Evolutionary conservation across 2,113 vertebrate species (phyloP).

Genomic region (Spheniscus mendiculus): DNA sequence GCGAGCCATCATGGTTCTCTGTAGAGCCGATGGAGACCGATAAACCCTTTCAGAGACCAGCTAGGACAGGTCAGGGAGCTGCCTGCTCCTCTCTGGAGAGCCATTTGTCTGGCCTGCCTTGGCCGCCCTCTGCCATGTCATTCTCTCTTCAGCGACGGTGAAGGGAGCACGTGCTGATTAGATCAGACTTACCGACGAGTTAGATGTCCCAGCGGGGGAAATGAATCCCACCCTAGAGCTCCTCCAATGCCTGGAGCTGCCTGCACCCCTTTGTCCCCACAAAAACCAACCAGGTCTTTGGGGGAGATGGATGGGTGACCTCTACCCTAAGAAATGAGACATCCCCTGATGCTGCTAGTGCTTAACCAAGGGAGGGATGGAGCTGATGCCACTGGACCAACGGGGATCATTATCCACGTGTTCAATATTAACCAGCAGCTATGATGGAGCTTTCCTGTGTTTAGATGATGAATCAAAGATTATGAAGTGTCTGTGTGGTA

Average conservation of each 20-base stretch:
- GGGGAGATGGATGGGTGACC: not conserved
- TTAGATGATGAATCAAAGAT: not conserved
- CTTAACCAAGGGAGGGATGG: not conserved
- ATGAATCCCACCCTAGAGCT: not conserved
- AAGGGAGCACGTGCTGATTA: not conserved
- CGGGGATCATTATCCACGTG: rapidly evolving
- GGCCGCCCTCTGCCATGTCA: rapidly evolving
- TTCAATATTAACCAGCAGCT: not conserved
- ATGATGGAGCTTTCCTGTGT: not conserved
- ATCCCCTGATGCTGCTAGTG: not conserved
- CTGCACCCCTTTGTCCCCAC: not conserved
- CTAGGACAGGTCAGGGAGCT: not conserved
- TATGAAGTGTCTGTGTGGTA: not conserved
- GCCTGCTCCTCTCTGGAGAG: not conserved
- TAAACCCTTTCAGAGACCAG: not conserved
- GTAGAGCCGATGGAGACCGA: not conserved
- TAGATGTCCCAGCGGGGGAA: not conserved
- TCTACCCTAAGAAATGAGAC: not conserved
- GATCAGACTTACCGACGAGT: not conserved
- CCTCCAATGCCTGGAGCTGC: not conserved
- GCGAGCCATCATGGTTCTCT: rapidly evolving
- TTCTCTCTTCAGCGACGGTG: not conserved
- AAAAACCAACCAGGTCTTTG: not conserved
- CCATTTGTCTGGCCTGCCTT: not conserved
- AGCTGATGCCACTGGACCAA: not conserved